phyloP scores from a whole-genome alignment of 2,797 vertebrate species.

The Eospalax fontanierii region DNA sequence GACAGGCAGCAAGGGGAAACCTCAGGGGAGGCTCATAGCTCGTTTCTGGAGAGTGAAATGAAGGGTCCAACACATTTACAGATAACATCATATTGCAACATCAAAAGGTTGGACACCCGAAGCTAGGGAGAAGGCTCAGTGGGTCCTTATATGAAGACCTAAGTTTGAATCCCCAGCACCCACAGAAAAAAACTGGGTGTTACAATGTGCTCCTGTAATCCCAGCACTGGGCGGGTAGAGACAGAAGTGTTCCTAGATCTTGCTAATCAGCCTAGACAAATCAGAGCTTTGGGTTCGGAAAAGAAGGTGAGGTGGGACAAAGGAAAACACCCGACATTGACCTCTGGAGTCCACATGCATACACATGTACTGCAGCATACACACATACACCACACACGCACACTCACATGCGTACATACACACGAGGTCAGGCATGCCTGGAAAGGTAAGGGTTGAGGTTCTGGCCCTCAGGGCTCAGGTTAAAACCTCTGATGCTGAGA shows the following conservation, averaged over 20 bases:
- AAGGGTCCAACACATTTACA: not conserved
- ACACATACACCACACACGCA: not conserved
- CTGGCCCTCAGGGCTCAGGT: not conserved
- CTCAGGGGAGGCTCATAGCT: not conserved
- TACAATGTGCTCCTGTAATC: not conserved
- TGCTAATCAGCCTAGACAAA: not conserved
- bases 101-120: not conserved
- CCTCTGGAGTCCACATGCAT: not conserved
- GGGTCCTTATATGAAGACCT: not conserved
- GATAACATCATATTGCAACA: not conserved
- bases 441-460: too few species aligned
- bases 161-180: not conserved
- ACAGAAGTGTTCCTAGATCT: not conserved
- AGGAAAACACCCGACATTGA: not conserved
- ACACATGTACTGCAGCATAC: too few species aligned
- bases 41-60: not conserved
- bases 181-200: not conserved
- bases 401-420: not conserved
- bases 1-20: not conserved
- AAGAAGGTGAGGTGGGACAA: not conserved
- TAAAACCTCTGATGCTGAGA: accelerated
- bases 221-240: not conserved
- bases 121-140: not conserved
- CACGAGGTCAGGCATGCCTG: not conserved
- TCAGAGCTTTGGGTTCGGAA: not conserved